A percentile compares a stretch with the other conserved stretches of the same genome.
Conservation (phyloP, 2,888 invertebrate genomes). For the Hydrotaea cyrtoneurina region DNA sequence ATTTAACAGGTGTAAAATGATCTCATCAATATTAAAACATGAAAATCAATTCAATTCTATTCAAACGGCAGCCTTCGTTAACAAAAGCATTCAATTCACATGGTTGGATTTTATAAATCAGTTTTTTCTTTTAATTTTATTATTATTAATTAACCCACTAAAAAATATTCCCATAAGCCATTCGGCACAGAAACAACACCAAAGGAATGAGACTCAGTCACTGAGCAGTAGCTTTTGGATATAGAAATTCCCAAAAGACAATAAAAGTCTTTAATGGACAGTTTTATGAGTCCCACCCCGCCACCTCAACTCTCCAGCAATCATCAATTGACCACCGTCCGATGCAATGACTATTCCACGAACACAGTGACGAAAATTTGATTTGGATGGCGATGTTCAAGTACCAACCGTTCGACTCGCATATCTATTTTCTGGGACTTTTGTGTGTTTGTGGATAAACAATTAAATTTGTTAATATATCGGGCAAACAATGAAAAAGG, state of each 20-base stretch:
- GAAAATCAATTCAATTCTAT: slow-evolving; percentile 41
- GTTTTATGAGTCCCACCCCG: not conserved
- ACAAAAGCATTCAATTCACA: slow-evolving; percentile 50
- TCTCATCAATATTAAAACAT: slow-evolving; percentile 55
- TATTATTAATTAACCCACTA: slow-evolving; percentile 63
- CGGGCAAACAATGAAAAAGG: slow-evolving; percentile 55
- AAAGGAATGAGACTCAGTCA: slow-evolving; percentile 41
- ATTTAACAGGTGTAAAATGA: slow-evolving; percentile 59
- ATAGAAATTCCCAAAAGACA: slow-evolving; percentile 41
- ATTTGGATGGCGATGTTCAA: slow-evolving; percentile 49
- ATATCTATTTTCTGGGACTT: too few species aligned
- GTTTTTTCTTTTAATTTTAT: too few species aligned
- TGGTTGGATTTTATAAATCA: slow-evolving; percentile 30
- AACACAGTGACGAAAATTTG: slow-evolving; percentile 47
- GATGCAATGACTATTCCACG: slow-evolving; percentile 50
- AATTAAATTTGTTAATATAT: slow-evolving; percentile 66
- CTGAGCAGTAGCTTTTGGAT: not conserved
- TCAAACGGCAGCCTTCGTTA: slow-evolving; percentile 4
- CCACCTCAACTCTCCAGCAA: not conserved
- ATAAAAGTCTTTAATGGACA: slow-evolving; percentile 63
- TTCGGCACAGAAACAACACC: not conserved
- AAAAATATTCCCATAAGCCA: slow-evolving; percentile 47
- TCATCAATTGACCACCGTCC: not conserved
- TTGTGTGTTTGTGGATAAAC: slow-evolving; percentile 46
- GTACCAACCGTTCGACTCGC: slow-evolving; percentile 30